A percentile compares a stretch with the other conserved stretches of the same genome.
Conservation (phyloP, 1,140 invertebrate species). For the Telenomus remus region DNA sequence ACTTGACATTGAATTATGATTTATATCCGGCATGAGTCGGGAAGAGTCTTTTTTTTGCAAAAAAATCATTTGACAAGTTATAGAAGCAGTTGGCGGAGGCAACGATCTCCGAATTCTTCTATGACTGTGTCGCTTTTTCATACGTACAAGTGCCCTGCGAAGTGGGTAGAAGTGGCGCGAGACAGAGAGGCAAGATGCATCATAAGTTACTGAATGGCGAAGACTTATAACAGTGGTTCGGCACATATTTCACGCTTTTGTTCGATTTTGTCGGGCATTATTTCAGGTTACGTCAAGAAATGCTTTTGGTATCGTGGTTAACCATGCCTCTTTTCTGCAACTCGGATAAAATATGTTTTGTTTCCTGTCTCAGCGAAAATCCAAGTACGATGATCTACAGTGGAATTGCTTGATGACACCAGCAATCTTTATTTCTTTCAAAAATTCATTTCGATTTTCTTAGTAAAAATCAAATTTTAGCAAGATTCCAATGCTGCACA, state of each 20-base stretch:
- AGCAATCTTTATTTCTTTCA: slow-evolving; percentile 3
- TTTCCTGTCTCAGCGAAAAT: slow-evolving; percentile 62
- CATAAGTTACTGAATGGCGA: slow-evolving; percentile 70
- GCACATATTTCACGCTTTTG: slow-evolving; percentile 75
- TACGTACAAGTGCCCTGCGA: slow-evolving; percentile 34
- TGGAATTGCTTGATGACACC: slow-evolving; percentile 36
- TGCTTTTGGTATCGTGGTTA: slow-evolving; percentile 69
- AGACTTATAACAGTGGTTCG: slow-evolving; percentile 65
- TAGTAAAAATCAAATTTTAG: too few relatives aligned
- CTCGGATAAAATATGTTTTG: slow-evolving; percentile 70
- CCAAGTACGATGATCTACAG: slow-evolving; percentile 31
- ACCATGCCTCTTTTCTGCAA: slow-evolving; percentile 60
- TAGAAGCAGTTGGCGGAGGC: slow-evolving; percentile 53
- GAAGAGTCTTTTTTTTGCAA: slow-evolving; percentile 43
- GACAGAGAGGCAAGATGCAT: slow-evolving; percentile 64
- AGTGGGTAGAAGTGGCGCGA: too few relatives aligned
- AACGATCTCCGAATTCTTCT: slow-evolving; percentile 58
- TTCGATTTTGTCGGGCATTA: slow-evolving; percentile 75
- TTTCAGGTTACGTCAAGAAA: slow-evolving; percentile 73
- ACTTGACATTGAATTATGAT: slow-evolving; percentile 36
- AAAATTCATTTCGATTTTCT: background rate
- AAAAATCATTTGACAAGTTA: slow-evolving; percentile 48
- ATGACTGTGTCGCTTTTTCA: slow-evolving; percentile 53
- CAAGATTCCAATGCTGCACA: too few relatives aligned
- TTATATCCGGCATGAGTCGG: slow-evolving; percentile 41